phyloP scores from a whole-genome alignment of 2,113 vertebrate species.

The Protobothrops flavoviridis region DNA sequence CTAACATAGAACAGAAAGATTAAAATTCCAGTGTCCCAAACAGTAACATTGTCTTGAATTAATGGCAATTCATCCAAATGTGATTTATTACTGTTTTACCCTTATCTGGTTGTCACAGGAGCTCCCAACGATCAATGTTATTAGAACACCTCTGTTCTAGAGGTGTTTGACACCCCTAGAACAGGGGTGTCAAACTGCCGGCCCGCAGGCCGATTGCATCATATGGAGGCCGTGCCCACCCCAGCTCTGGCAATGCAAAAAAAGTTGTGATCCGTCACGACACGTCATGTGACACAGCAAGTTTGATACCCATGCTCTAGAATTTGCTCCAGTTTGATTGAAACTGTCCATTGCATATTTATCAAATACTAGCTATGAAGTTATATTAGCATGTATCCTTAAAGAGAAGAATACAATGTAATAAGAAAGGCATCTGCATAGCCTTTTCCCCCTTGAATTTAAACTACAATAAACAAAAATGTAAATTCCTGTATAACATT shows the following conservation, averaged over 20 bases:
- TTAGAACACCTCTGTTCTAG: background rate
- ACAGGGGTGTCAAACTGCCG: too few species aligned
- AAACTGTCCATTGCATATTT: background rate
- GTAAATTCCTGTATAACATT: background rate
- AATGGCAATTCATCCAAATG: constrained; percentile 28
- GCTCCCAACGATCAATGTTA: background rate
- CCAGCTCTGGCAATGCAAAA: too few species aligned
- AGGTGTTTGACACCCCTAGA: too few species aligned
- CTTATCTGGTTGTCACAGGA: constrained; percentile 22
- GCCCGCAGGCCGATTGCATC: too few species aligned
- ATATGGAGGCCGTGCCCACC: too few species aligned
- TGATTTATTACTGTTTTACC: constrained; percentile 36
- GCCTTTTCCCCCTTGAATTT: background rate
- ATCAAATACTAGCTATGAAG: constrained; percentile 6
- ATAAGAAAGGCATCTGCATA: background rate
- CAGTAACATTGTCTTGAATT: background rate
- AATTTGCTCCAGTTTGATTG: constrained; percentile 10
- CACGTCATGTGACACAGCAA: too few species aligned
- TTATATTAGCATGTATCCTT: background rate
- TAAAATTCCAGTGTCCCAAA: background rate
- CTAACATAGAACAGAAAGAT: constrained; percentile 8
- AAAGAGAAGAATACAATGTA: background rate
- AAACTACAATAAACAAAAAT: background rate
- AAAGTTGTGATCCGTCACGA: too few species aligned
- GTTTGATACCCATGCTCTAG: background rate